Evolutionary conservation across 2,888 invertebrate species (phyloP).

Genomic region (Lapara coniferarum): DNA sequence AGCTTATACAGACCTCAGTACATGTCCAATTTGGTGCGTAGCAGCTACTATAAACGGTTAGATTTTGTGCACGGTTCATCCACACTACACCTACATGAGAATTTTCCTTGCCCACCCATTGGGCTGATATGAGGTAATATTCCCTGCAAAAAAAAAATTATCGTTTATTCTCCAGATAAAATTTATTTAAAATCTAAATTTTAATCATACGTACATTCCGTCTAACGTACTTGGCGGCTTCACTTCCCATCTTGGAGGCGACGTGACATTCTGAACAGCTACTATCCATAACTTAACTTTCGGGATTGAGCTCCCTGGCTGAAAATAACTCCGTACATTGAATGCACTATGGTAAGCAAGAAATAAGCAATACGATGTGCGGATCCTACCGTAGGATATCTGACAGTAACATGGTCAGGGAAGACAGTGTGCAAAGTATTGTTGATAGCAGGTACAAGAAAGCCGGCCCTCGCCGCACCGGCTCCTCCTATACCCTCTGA

Average conservation of each 20-base stretch:
- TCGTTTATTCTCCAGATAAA: slow-evolving; percentile 5
- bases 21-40: slow-evolving; percentile 92
- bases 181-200: background rate
- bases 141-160: slow-evolving; percentile 84
- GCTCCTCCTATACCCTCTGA: slow-evolving; percentile 87
- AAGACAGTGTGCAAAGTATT: slow-evolving; percentile 85
- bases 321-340: slow-evolving; percentile 42
- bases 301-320: slow-evolving; percentile 94
- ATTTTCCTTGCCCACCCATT: slow-evolving; percentile 93
- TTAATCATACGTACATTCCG: slow-evolving; percentile 88
- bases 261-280: slow-evolving; percentile 87
- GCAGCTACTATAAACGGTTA: slow-evolving; percentile 94
- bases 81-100: slow-evolving; percentile 93
- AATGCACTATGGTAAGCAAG: slow-evolving; percentile 26
- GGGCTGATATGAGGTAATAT: slow-evolving; percentile 95
- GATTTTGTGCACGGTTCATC: slow-evolving; percentile 97
- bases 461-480: slow-evolving; percentile 82
- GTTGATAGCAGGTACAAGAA: slow-evolving; percentile 68
- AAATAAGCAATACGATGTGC: slow-evolving; percentile 4
- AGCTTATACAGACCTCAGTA: slow-evolving; percentile 85
- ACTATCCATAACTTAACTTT: slow-evolving; percentile 92
- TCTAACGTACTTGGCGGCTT: slow-evolving; percentile 89
- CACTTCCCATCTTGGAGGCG: slow-evolving; percentile 86
- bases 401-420: slow-evolving; percentile 90
- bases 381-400: slow-evolving; percentile 90